These are phyloP conservation scores for Aeoliscus strigatus DNA, from an alignment of 2,797 vertebrate species.

Conservation along the genomic window DNA sequence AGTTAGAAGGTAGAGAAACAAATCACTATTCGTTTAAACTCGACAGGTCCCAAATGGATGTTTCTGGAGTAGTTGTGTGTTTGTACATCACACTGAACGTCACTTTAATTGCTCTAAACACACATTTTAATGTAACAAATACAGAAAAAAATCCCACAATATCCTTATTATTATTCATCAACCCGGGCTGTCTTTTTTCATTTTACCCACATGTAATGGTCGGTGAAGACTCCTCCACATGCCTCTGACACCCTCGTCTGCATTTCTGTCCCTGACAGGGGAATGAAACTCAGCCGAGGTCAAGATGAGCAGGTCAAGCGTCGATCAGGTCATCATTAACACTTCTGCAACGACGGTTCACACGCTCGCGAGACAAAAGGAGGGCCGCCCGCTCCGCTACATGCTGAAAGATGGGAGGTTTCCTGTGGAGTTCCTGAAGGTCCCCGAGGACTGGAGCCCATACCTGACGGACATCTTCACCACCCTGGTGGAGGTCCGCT, in stretches of 20 bases:
- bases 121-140: no score
- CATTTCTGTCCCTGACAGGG: slow-evolving; percentile 25
- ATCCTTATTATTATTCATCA: no score
- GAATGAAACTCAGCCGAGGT: background rate
- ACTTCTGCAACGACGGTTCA: slow-evolving; percentile 53
- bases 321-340: slow-evolving; percentile 39
- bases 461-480: slow-evolving; percentile 92
- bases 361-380: slow-evolving; percentile 17
- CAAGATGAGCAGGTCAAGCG: slow-evolving; percentile 42
- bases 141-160: no score
- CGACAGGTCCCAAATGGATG: no score
- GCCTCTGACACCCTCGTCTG: background rate
- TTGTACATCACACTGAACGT: no score
- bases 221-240: slow-evolving; percentile 1
- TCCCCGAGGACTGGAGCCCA: slow-evolving; percentile 83
- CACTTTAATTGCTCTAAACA: no score
- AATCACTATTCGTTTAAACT: no score
- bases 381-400: slow-evolving; percentile 51
- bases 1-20: no score
- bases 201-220: slow-evolving; percentile 36
- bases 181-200: no score
- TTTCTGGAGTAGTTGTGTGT: no score
- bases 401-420: slow-evolving; percentile 90
- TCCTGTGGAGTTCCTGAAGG: slow-evolving; percentile 83
- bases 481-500: slow-evolving; percentile 92